These are phyloP conservation scores for Paedocypris sp. DNA, from an alignment of 2,113 vertebrate genomes.

Conservation along the genomic window DNA sequence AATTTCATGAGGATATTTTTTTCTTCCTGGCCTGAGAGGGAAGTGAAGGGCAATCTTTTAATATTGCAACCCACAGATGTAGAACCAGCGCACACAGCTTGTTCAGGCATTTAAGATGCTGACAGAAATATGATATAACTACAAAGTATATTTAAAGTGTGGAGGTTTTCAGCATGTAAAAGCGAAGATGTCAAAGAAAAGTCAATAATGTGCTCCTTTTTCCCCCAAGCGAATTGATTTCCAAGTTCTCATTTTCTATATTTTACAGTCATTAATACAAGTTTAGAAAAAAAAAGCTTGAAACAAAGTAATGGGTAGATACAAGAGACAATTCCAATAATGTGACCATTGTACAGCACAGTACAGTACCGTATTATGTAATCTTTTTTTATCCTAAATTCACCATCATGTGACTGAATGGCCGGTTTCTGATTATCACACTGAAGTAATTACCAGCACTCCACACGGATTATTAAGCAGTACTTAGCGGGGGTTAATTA, in stretches of 20 bases:
- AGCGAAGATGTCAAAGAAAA: neutral
- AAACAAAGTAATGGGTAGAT: too few species aligned
- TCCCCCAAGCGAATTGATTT: too few species aligned
- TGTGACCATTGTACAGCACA: too few species aligned
- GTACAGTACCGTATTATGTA: too few species aligned
- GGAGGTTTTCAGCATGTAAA: neutral
- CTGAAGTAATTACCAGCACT: constrained; percentile 31
- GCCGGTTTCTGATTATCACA: constrained; percentile 21
- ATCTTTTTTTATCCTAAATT: too few species aligned
- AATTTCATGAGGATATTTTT: constrained; percentile 8
- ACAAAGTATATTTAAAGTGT: neutral
- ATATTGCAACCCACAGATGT: neutral
- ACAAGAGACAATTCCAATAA: too few species aligned
- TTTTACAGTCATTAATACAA: too few species aligned
- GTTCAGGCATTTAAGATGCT: neutral
- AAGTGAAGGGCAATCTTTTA: constrained; percentile 3
- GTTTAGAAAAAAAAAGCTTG: too few species aligned
- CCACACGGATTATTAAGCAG: constrained; percentile 22
- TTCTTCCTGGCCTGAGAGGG: constrained; percentile 1
- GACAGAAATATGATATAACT: constrained; percentile 5
- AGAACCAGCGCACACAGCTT: neutral
- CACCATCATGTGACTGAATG: constrained; percentile 15
- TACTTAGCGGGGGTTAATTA: constrained; percentile 37
- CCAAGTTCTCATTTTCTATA: too few species aligned
- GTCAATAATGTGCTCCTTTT: too few species aligned